Conservation (phyloP, 2,797 vertebrate genomes). For the Lophura swinhoii region DNA sequence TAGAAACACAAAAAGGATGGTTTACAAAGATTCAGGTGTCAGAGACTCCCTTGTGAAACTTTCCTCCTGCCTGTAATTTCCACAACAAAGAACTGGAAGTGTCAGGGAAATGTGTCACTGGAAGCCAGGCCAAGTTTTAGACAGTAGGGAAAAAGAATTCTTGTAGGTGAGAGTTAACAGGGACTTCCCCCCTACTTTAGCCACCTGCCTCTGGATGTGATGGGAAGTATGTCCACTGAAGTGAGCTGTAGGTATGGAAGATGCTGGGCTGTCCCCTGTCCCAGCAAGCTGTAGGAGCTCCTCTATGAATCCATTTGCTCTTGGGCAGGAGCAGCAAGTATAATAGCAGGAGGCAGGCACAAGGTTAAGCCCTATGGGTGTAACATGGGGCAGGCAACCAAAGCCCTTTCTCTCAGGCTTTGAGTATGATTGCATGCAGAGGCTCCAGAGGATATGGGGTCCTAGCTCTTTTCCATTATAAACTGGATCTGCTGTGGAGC, state of each 20-base stretch:
- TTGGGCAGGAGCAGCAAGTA: neutral
- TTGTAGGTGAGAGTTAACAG: conserved; percentile 1
- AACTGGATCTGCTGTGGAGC: neutral
- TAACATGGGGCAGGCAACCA: rapidly evolving
- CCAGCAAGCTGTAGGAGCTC: neutral
- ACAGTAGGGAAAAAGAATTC: neutral
- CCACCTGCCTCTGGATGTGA: neutral
- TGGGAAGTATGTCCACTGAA: neutral
- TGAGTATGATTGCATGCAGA: neutral
- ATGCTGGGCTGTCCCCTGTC: rapidly evolving
- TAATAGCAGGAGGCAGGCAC: neutral
- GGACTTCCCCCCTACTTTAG: neutral
- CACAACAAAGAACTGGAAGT: conserved; percentile 27
- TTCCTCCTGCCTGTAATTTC: neutral
- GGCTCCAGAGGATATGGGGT: neutral
- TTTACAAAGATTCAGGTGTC: conserved; percentile 15
- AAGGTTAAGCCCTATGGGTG: neutral
- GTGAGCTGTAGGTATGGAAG: neutral
- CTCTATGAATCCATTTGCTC: neutral
- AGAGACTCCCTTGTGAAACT: neutral
- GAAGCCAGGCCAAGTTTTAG: conserved; percentile 6
- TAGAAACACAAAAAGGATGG: neutral
- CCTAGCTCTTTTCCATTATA: rapidly evolving
- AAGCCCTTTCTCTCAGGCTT: neutral
- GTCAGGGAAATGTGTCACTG: neutral